Conservation (phyloP, 2,888 invertebrate species). For the Sinelater perroti region DNA sequence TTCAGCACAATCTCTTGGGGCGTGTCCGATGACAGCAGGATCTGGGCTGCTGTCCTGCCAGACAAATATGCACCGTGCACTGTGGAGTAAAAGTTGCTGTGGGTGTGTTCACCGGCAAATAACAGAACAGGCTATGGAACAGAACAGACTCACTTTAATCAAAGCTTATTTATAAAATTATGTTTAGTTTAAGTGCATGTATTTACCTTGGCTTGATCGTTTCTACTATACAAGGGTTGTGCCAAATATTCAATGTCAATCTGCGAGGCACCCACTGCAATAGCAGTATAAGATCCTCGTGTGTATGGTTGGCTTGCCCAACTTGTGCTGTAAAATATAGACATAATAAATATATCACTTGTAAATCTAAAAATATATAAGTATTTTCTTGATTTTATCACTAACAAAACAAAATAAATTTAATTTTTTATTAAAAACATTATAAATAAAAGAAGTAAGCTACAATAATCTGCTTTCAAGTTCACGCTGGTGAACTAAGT, state of each 20-base stretch:
- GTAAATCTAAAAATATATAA: no score
- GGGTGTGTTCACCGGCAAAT: conserved; percentile 96
- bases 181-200: not conserved
- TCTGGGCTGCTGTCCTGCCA: conserved; percentile 83
- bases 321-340: conserved; percentile 72
- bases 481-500: no score
- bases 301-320: conserved; percentile 88
- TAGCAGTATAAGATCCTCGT: conserved; percentile 89
- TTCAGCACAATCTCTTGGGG: conserved; percentile 72
- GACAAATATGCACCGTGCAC: conserved; percentile 94
- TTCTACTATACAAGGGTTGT: conserved; percentile 80
- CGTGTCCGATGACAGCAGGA: conserved; percentile 70
- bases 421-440: conserved; percentile 1
- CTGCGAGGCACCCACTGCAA: conserved; percentile 88
- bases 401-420: no score
- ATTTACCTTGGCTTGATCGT: conserved; percentile 74
- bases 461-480: no score
- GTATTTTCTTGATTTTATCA: no score
- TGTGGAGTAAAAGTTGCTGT: conserved; percentile 93
- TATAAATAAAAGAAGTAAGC: not conserved
- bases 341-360: no score
- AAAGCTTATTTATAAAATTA: not conserved
- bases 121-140: conserved; percentile 80
- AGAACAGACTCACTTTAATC: conserved; percentile 34
- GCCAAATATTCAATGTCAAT: conserved; percentile 88